Base-by-base conservation (phyloP, 2,888 invertebrate species). In the Hermodice carunculata region DNA sequence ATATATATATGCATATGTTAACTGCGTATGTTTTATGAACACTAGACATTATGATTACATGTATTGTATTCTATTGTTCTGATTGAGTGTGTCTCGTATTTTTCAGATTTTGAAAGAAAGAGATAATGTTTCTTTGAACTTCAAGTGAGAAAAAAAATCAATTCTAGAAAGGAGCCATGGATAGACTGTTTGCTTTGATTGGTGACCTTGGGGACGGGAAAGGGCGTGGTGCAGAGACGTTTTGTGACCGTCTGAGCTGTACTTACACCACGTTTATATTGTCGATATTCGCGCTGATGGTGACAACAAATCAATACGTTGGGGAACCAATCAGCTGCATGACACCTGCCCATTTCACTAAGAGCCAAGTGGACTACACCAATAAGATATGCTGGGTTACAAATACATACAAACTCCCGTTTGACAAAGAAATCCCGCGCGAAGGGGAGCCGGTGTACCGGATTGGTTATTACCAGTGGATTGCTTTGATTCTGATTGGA, bases 381-480 rank as follows among this genome's bases (percentile, higher is more conserved):
- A 64, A 73, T 51, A 70, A 68, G 76, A 87, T 87, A 51, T 88
- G 88, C 75, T 88, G 86, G 87, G 87, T 88, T 31, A 86, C 86
- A 67, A 88, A 87, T 76, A 88, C 88, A 31, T 88, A 88, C 75
- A 87, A 85, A 77, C 81, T 88, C 17, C 86, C 86, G n/a, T 69
- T 64, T 44, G 40, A 48, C 22, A 51, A 66, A 42, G 59, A 63
- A n/a, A 73, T 74, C 24, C 74, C 74, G 6, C 34, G 51, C 6
- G 68, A 64, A 17, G 59, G 59, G 4, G 66, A 68, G n/a, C n/a
- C n/a, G n/a, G n/a, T n/a, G n/a, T n/a, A n/a, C n/a, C 52, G 49
- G 0, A 69, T 74, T 46, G 64, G 70, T 31, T 74, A 74, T 59
- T 74, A 74, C 62, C 74, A 74, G 54, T 74, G 74, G 74, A 69